Evolutionary conservation across 2,888 invertebrate species (phyloP).

Genomic region (Tortricodes alternella): DNA sequence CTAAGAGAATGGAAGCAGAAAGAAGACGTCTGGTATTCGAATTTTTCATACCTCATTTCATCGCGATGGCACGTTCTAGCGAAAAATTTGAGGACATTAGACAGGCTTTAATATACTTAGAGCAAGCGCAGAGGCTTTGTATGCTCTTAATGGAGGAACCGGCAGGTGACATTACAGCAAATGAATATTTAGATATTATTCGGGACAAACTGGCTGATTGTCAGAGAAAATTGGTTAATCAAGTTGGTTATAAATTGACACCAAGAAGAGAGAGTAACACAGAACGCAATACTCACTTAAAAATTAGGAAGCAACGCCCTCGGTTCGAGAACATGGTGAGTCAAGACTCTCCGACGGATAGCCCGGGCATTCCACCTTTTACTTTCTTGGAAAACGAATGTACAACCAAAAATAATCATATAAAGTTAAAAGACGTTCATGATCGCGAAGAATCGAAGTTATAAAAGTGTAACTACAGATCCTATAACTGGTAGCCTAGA

Average conservation of each 20-base stretch:
- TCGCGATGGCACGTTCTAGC: slow-evolving; percentile 86
- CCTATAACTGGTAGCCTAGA: no score
- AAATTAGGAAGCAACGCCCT: slow-evolving; percentile 55
- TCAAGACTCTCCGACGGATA: slow-evolving; percentile 64
- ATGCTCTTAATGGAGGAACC: slow-evolving; percentile 83
- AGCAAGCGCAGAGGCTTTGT: slow-evolving; percentile 87
- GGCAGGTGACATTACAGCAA: slow-evolving; percentile 78
- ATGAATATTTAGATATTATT: slow-evolving; percentile 80
- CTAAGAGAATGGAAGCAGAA: slow-evolving; percentile 79
- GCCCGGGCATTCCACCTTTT: slow-evolving; percentile 52
- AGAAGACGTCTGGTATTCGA: slow-evolving; percentile 85
- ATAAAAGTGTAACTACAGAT: no score
- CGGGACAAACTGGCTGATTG: slow-evolving; percentile 75
- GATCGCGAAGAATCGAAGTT: slow-evolving; percentile 69
- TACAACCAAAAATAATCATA: slow-evolving; percentile 39
- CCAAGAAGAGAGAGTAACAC: slow-evolving; percentile 58
- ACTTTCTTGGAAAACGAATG: slow-evolving; percentile 66
- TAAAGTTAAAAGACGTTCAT: slow-evolving; percentile 48
- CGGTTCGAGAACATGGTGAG: slow-evolving; percentile 59
- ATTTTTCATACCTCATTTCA: slow-evolving; percentile 88
- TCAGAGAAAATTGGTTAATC: slow-evolving; percentile 66
- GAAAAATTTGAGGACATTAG: slow-evolving; percentile 83
- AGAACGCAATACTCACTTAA: slow-evolving; percentile 46
- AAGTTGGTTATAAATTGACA: slow-evolving; percentile 67
- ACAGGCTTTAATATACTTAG: slow-evolving; percentile 86